Evolutionary conservation across 2,113 vertebrate genomes (phyloP), one percentile per base, ranked within the genome.

Genomic region (Tonatia bakeri): DNA sequence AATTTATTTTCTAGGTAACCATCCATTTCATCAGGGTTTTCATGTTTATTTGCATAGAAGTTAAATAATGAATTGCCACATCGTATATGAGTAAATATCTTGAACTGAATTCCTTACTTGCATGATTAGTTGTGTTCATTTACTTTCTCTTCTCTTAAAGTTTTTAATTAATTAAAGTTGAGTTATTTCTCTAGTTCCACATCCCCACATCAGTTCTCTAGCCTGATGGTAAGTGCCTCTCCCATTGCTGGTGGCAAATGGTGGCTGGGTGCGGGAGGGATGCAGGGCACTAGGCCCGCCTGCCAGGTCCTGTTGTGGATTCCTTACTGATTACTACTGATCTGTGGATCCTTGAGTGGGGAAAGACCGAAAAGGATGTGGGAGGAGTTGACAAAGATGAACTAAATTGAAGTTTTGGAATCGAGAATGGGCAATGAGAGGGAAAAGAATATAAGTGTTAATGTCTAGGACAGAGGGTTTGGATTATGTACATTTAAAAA

Each of bases 1-100:
- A 89, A 43, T 54, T 81, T 85, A 40, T 72, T 91, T 94, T 96
- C 33, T 94, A 79, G 54, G 16, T 64, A 79, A 43, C 50, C 43
- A 87, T 73, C 31, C 15, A 69, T 83, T 92, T 92, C 61, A 70
- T 80, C 22, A 75, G 84, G 36, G 2, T 67, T 89, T 91, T 89
- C 67, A 79, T 84, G 67, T 93, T 86, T 94, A 81, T 75, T 91
- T 92, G 73, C 5, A 26, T 59, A 81, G 73, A 81, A 50, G 3
- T 77, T 61, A 91, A 92, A 28, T 61, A 50, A 20, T 50, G 33
- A 54, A 43, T 75, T 69, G 33, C 16, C 16, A 82, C 7, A 31
- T 89, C 22, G 0, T 28, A 36, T 52, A 26, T 54, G 31, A 75
- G 22, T 50, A 67, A 80, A 54, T n/a, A 86, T 13, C 50, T 77